phyloP scores from a whole-genome alignment of 1,140 invertebrate genomes.

The Halesus radiatus region DNA sequence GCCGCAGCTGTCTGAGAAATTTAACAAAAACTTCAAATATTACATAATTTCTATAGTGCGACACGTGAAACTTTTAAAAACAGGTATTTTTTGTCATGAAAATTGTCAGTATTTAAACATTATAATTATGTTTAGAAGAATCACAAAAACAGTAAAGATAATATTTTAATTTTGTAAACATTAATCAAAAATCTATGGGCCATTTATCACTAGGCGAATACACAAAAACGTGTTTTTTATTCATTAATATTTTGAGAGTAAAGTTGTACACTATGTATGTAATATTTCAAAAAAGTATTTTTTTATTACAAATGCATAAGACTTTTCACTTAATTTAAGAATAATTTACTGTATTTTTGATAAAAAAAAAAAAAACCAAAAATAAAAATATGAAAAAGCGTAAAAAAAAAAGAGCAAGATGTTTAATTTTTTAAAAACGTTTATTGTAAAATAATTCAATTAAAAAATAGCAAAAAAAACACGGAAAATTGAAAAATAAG shows the following conservation, averaged over 20 bases:
- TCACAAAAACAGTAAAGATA: not conserved
- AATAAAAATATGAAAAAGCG: too few species aligned
- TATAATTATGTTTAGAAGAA: not conserved
- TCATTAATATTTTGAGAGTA: not conserved
- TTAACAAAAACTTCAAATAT: too few species aligned
- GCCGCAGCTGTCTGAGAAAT: too few species aligned
- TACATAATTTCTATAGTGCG: too few species aligned
- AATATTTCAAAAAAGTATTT: constrained; percentile 15
- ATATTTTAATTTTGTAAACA: constrained; percentile 8
- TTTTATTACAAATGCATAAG: constrained; percentile 31
- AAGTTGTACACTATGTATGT: constrained; percentile 1
- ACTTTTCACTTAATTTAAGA: constrained; percentile 20
- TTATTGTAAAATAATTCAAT: not conserved
- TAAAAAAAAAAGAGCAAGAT: not conserved
- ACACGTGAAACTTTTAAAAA: too few species aligned
- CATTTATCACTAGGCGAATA: constrained; percentile 21
- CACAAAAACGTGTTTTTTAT: not conserved
- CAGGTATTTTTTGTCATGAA: not conserved
- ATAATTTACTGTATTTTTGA: constrained; percentile 1
- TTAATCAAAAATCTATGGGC: not conserved
- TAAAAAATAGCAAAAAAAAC: not conserved
- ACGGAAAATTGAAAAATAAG: not conserved
- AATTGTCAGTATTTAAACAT: not conserved
- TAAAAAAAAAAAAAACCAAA: not conserved
- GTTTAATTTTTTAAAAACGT: not conserved